A percentile compares a stretch with the other conserved stretches of the same genome.
Conservation (phyloP, 2,797 vertebrate genomes). For the Thaleichthys pacificus region DNA sequence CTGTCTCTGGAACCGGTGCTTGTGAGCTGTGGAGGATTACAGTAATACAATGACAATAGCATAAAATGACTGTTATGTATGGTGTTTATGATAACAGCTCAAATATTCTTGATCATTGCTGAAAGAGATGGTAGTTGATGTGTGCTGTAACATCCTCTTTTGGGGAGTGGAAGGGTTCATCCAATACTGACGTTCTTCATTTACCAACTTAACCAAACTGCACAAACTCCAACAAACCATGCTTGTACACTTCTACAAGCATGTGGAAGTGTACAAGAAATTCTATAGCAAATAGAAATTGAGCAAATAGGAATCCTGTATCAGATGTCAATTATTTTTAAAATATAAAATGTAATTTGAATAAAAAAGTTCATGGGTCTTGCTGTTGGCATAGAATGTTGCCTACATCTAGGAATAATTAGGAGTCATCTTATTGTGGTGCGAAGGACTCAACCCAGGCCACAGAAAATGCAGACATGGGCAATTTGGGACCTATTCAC, state of each 20-base stretch:
- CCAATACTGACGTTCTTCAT: neutral
- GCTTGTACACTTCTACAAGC: neutral
- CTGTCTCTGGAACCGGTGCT: neutral
- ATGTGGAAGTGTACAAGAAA: neutral
- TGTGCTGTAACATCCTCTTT: slow-evolving; percentile 5
- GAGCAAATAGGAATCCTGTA: too few species aligned
- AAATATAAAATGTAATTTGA: neutral
- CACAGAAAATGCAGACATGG: slow-evolving; percentile 2
- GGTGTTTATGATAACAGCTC: slow-evolving; percentile 22
- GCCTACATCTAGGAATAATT: neutral
- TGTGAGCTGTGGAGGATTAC: slow-evolving; percentile 5
- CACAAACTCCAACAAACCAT: neutral
- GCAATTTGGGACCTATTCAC: neutral
- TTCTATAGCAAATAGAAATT: too few species aligned
- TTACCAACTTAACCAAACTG: neutral
- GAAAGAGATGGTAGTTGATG: slow-evolving; percentile 16
- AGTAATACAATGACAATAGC: slow-evolving; percentile 23
- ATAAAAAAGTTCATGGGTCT: neutral
- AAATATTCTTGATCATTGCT: neutral
- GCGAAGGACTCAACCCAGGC: neutral
- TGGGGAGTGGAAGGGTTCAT: neutral
- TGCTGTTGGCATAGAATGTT: neutral
- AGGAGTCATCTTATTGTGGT: neutral
- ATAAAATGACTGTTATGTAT: slow-evolving; percentile 9
- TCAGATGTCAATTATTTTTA: neutral